Base-by-base conservation (phyloP, 2,888 invertebrate species). In the Cephonodes hylas region DNA sequence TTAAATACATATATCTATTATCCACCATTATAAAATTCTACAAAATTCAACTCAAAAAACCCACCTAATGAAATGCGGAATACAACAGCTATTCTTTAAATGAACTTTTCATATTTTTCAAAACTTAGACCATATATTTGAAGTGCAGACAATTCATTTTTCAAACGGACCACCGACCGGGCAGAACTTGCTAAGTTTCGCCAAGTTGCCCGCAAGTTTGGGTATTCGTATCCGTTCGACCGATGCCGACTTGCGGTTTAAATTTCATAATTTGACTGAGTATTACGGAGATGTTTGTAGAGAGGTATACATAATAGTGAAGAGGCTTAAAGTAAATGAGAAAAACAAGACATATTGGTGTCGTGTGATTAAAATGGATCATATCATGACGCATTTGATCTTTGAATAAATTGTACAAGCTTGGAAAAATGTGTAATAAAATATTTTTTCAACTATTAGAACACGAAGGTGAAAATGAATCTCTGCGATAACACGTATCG, bases 81-180 rank as follows among this genome's bases (percentile, higher is more conserved):
- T 53, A 53, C 53, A 46, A 46, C 25, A 67, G 68, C 70, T 75
- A 77, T 53, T 31, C 53, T 53, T 53, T 53, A 53, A 53, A 53
- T 31, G 31, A 53, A 53, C 53, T 82, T 79, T 78, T 78, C 83
- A 84, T 85, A 86, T 86, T 85, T 80, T 77, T 79, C 77, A 73
- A 77, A 88, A 88, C 84, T 88, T 80, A 79, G 79, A 80, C 83
- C 85, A 88, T 89, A 89, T 89, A 88, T 88, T 82, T 83, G 83
- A 76, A 87, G 86, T 83, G 87, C 83, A 86, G 89, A 91, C 91
- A 89, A 91, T 89, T 89, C 89, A 91, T 91, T 91, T 91, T 91
- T 90, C 89, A 90, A 87, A 86, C 84, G 80, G 77, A 76, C 80
- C 77, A 66, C 63, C 70, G 76, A 79, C 53, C 8, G 53, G 31